Percentiles rank a stretch among this genome's conserved stretches.
Evolutionary conservation across 37 sponge, comb jelly and placozoan species (phyloP).

Genomic region (Cliona cf. orientalis): DNA sequence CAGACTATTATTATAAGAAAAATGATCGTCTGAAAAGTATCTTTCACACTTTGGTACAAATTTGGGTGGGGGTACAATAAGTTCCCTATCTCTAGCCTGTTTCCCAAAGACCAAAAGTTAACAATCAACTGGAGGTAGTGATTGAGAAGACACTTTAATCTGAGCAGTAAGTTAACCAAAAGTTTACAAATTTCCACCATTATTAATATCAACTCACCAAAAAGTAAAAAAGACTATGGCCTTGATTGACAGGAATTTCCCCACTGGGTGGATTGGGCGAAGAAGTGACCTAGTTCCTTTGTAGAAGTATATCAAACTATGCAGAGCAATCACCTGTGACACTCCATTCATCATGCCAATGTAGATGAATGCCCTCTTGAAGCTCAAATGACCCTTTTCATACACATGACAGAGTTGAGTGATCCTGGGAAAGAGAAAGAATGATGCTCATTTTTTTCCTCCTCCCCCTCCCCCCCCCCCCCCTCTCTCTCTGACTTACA

Average conservation of each 20-base stretch:
- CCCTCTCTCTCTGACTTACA: conserved; percentile 54
- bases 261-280: conserved; percentile 80
- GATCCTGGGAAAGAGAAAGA: conserved; percentile 38
- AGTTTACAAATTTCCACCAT: too few species aligned
- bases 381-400: conserved; percentile 54
- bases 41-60: too few species aligned
- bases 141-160: too few species aligned
- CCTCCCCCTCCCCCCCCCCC: neutral
- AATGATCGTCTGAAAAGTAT: too few species aligned
- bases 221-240: conserved; percentile 90
- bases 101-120: too few species aligned
- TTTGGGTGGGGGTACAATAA: too few species aligned
- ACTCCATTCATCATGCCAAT: conserved; percentile 52
- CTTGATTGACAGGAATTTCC: conserved; percentile 90
- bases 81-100: too few species aligned
- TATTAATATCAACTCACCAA: conserved; percentile 93
- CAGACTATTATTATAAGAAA: too few species aligned
- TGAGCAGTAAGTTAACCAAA: too few species aligned
- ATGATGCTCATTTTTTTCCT: too few species aligned
- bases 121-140: too few species aligned
- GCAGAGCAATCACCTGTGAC: conserved; percentile 79
- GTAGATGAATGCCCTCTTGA: conserved; percentile 61
- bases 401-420: conserved; percentile 63
- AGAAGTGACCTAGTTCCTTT: conserved; percentile 75
- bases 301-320: conserved; percentile 87